Conservation (phyloP, 2,113 vertebrate genomes). For the Rattus rattus region DNA sequence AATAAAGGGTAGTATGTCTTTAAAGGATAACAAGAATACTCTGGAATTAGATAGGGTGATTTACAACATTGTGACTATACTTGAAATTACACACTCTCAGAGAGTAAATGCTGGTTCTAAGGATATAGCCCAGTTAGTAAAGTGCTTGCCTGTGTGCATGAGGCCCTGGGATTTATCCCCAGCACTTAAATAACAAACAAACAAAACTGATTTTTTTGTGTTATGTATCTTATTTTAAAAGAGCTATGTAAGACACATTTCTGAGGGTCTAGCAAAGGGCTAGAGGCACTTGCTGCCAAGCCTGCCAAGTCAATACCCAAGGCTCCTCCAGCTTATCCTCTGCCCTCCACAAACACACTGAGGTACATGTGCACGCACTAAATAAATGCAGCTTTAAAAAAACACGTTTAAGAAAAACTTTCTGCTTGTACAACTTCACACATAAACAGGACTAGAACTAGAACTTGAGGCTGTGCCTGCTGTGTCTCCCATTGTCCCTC, state of each 20-base stretch:
- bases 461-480: neutral
- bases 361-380: neutral
- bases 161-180: neutral
- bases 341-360: neutral
- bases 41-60: constrained; percentile 16
- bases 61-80: neutral
- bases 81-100: neutral
- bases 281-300: neutral
- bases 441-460: neutral
- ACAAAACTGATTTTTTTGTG: neutral
- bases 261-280: neutral
- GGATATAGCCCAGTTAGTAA: neutral
- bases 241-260: neutral
- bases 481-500: neutral
- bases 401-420: neutral
- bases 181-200: too few species aligned
- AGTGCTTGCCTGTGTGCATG: neutral
- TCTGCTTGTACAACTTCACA: neutral
- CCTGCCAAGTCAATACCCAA: neutral
- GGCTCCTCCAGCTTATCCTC: neutral
- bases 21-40: neutral
- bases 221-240: neutral
- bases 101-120: neutral
- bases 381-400: neutral
- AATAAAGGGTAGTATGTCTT: neutral